A percentile compares a stretch with the other conserved stretches of the same genome.
Evolutionary conservation across 2,113 vertebrate species (phyloP).

Genomic region (Melanerpes formicivorus): DNA sequence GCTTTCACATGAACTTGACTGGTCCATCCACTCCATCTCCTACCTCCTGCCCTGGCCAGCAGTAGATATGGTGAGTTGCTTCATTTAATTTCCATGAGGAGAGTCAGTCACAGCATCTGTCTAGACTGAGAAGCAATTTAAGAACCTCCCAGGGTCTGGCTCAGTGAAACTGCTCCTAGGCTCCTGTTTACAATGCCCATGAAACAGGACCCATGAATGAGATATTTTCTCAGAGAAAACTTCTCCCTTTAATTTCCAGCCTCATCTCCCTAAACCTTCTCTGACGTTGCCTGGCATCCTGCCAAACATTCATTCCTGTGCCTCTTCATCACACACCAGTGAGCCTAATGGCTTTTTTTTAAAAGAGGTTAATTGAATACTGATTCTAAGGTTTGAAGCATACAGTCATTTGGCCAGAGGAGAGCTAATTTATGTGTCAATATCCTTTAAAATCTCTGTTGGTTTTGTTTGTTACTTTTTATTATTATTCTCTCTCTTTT

Average conservation of each 20-base stretch:
- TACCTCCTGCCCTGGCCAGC: not conserved
- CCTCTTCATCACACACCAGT: not conserved
- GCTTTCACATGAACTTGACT: not conserved
- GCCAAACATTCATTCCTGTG: not conserved
- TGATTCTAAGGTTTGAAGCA: not conserved
- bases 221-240: not conserved
- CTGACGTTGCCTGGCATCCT: not conserved
- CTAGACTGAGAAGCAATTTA: not conserved
- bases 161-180: not conserved
- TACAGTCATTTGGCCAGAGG: not conserved
- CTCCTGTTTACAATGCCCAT: accelerated
- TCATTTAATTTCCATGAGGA: not conserved
- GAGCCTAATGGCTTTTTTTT: not conserved
- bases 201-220: not conserved
- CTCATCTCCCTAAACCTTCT: not conserved
- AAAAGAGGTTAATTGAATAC: conserved; percentile 43
- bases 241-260: conserved; percentile 2
- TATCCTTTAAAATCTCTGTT: not conserved
- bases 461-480: too few species aligned
- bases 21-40: not conserved
- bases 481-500: not conserved
- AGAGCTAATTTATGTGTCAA: not conserved
- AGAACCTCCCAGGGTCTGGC: not conserved
- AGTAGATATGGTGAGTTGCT: not conserved
- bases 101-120: not conserved